phyloP scores from a whole-genome alignment of 2,113 vertebrate species.

The Mormyrus lacerda region DNA sequence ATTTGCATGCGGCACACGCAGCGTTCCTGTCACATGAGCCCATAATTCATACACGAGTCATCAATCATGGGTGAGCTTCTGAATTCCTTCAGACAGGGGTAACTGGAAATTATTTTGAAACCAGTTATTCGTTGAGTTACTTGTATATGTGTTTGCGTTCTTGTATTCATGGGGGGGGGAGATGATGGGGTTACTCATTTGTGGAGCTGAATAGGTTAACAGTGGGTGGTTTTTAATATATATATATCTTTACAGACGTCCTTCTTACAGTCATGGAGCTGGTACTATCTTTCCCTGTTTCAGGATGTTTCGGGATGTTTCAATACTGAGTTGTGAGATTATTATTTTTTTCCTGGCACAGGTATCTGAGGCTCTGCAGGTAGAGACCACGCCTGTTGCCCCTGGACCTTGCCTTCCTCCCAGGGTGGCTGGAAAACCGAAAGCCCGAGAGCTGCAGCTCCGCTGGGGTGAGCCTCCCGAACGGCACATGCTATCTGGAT shows the following conservation, averaged over 20 bases:
- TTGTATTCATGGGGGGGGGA: not conserved
- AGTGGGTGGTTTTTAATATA: not conserved
- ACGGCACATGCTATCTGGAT: not conserved
- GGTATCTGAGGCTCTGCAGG: slow-evolving; percentile 81
- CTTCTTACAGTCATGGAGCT: not conserved
- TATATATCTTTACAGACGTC: not conserved
- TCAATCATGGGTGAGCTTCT: not conserved
- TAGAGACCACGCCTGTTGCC: slow-evolving; percentile 82
- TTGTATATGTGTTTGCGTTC: not conserved
- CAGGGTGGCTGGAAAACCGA: slow-evolving; percentile 81
- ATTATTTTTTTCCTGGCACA: slow-evolving; percentile 48
- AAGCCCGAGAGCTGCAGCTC: slow-evolving; percentile 88
- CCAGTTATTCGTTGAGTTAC: not conserved
- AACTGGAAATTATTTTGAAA: not conserved
- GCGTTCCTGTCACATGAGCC: not conserved
- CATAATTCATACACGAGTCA: not conserved
- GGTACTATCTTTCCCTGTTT: not conserved
- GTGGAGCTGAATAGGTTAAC: not conserved
- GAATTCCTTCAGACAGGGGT: not conserved
- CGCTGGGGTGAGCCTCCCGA: slow-evolving; percentile 74
- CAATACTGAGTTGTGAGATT: not conserved
- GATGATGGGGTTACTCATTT: too few relatives aligned
- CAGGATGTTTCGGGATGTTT: not conserved
- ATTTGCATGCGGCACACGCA: not conserved
- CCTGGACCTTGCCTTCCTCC: slow-evolving; percentile 85